phyloP scores from a whole-genome alignment of 1,140 invertebrate species.

The Euschistus heros region DNA sequence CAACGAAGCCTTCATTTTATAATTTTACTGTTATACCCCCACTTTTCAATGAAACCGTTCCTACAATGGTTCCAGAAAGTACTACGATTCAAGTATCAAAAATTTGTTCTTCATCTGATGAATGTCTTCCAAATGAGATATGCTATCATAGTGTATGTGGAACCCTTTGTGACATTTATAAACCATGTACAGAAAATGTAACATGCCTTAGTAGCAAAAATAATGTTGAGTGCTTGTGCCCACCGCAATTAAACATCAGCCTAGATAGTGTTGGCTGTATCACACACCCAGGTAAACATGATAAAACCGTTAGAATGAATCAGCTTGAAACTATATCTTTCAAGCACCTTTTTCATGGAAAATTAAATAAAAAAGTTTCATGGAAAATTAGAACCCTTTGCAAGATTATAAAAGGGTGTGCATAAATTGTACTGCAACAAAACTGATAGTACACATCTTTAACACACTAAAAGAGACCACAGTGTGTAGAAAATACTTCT shows the following conservation, averaged over 20 bases:
- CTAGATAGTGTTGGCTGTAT: constrained; percentile 38
- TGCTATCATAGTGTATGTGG: constrained; percentile 40
- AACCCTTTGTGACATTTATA: constrained; percentile 43
- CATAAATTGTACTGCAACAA: constrained; percentile 4
- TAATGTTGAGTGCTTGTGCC: constrained; percentile 43
- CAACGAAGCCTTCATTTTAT: constrained; percentile 2
- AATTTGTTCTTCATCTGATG: constrained; percentile 19
- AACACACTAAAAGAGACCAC: constrained; percentile 17
- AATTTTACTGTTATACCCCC: neutral
- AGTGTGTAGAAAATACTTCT: constrained; percentile 14
- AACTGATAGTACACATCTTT: constrained; percentile 14
- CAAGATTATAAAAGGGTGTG: neutral
- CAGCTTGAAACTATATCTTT: neutral
- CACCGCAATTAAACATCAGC: neutral
- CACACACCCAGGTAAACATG: constrained; percentile 44
- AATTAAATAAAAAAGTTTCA: neutral
- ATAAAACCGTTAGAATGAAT: constrained; percentile 17
- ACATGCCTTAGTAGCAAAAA: constrained; percentile 40
- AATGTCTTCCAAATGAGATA: constrained; percentile 42
- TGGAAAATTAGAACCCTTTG: constrained; percentile 15
- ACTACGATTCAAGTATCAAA: neutral
- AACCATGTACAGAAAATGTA: constrained; percentile 33
- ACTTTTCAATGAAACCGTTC: neutral
- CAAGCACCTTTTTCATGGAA: neutral
- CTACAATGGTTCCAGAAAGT: neutral